These are phyloP conservation scores for Amphipyra tragopoginis DNA, from an alignment of 2,888 invertebrate genomes.

Conservation along the genomic window DNA sequence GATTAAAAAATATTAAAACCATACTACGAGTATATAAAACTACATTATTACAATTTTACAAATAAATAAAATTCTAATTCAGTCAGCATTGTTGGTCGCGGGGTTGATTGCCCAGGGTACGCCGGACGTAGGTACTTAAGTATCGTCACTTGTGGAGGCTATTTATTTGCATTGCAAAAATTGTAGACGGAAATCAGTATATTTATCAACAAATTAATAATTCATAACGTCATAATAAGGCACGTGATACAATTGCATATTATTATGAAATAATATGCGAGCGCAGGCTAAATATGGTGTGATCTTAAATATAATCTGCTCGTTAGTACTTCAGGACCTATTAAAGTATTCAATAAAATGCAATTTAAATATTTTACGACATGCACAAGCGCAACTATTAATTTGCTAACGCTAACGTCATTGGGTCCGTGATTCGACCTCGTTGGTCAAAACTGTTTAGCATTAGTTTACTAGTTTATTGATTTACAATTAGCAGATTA, in stretches of 20 bases:
- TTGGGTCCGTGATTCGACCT: conserved; percentile 23
- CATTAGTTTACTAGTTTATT: conserved; percentile 20
- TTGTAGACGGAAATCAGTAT: background rate
- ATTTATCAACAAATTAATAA: background rate
- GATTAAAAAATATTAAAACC: no score
- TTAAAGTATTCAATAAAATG: conserved; percentile 40
- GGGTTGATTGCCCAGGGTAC: no score
- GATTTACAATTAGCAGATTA: conserved; percentile 16
- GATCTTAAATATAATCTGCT: conserved; percentile 17
- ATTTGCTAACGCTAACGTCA: conserved; percentile 31
- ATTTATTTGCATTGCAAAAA: no score
- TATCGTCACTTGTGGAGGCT: no score
- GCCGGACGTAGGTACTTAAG: no score
- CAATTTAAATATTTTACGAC: conserved; percentile 43
- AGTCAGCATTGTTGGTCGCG: no score
- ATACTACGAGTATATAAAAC: no score
- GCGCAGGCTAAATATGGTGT: conserved; percentile 32
- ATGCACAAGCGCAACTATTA: conserved; percentile 11
- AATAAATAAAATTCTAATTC: no score
- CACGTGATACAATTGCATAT: background rate
- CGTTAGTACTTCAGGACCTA: conserved; percentile 6
- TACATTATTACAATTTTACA: no score
- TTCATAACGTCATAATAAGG: background rate
- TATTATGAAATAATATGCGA: background rate
- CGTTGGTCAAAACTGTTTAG: conserved; percentile 19